Evolutionary conservation across 2,888 invertebrate genomes (phyloP).

Genomic region (Sarcophaga carnaria): DNA sequence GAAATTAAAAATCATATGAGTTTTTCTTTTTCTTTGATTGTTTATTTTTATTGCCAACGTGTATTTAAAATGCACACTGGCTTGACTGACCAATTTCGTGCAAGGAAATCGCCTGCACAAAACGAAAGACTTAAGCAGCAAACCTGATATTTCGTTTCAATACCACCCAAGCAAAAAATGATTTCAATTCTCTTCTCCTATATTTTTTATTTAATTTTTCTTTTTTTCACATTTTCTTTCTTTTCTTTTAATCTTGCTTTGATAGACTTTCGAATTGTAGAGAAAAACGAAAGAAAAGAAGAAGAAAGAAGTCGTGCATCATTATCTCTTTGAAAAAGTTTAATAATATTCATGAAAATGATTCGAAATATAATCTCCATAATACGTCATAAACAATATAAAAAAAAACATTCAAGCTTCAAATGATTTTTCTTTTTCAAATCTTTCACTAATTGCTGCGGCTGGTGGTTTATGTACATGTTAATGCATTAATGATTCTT

Average conservation of each 20-base stretch:
- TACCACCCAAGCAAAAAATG: slow-evolving; percentile 25
- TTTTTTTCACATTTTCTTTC: neutral
- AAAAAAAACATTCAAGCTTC: neutral
- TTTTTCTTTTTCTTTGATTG: neutral
- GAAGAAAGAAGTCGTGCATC: neutral
- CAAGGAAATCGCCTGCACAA: neutral
- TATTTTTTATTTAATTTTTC: neutral
- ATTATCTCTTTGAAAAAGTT: slow-evolving; percentile 5
- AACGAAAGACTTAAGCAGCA: slow-evolving; percentile 31
- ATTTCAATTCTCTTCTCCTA: neutral
- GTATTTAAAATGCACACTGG: neutral
- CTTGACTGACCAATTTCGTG: too few species aligned
- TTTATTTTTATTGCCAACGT: neutral
- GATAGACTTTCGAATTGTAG: neutral
- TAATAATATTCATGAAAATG: slow-evolving; percentile 22
- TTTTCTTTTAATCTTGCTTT: neutral
- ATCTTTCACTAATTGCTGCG: neutral
- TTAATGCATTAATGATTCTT: slow-evolving; percentile 9
- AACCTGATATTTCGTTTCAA: neutral
- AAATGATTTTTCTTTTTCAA: neutral
- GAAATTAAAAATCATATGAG: neutral
- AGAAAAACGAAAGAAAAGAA: neutral
- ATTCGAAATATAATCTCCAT: neutral
- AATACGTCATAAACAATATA: neutral
- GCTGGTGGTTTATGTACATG: slow-evolving; percentile 12